phyloP scores from a whole-genome alignment of 2,888 invertebrate genomes.

The Cerceris rybyensis region DNA sequence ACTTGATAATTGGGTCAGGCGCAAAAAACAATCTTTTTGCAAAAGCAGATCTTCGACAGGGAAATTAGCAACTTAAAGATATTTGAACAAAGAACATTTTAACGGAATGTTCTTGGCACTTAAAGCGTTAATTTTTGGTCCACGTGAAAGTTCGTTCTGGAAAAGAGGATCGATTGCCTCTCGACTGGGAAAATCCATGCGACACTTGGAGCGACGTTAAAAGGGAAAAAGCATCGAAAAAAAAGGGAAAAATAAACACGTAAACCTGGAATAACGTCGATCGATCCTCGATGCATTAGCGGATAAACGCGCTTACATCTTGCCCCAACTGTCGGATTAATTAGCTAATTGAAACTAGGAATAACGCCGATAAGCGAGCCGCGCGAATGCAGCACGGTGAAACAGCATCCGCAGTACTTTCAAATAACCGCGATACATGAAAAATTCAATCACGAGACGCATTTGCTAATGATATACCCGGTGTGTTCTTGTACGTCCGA shows the following conservation, averaged over 20 bases:
- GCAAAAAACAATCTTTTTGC: too few species aligned
- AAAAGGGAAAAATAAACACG: background rate
- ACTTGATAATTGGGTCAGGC: too few species aligned
- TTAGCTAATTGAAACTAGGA: slow-evolving; percentile 61
- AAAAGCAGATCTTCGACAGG: too few species aligned
- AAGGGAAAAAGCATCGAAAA: too few species aligned
- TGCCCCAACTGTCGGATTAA: slow-evolving; percentile 47
- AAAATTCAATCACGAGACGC: slow-evolving; percentile 66
- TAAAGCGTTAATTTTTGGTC: too few species aligned
- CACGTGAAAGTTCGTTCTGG: too few species aligned
- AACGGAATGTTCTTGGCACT: too few species aligned
- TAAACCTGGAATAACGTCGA: background rate
- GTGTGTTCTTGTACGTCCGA: slow-evolving; percentile 24
- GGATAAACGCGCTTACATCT: slow-evolving; percentile 15
- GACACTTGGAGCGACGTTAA: too few species aligned
- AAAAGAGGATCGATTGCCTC: too few species aligned
- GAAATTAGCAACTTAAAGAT: too few species aligned
- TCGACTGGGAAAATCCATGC: too few species aligned
- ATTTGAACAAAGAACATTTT: too few species aligned
- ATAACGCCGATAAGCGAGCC: slow-evolving; percentile 36
- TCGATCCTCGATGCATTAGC: slow-evolving; percentile 27
- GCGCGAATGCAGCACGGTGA: slow-evolving; percentile 16
- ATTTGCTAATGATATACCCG: slow-evolving; percentile 62
- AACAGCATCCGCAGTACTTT: slow-evolving; percentile 19
- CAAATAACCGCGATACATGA: slow-evolving; percentile 58